Base-by-base conservation (phyloP, 1,140 invertebrate genomes). In the Diorhabda sublineata region DNA sequence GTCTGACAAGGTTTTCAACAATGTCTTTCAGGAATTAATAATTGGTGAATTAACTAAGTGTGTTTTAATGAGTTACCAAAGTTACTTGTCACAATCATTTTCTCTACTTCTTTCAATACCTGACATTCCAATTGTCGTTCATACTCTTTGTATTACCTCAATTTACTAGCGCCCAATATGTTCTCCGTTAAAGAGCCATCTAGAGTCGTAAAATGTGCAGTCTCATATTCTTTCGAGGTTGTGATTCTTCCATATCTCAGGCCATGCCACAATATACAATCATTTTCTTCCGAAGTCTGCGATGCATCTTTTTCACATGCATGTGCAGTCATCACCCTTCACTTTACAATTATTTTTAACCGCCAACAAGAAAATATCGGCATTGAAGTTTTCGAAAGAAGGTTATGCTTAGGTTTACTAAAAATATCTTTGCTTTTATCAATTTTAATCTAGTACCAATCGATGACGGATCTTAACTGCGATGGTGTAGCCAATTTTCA, bases 221-320 rank as follows among this genome's bases (percentile, higher is more conserved):
- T 75, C 74, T 82, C 78, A 75, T 81, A 74, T 2, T 77, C 5
- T 67, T 77, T 79, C 3, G 81, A 82, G 47, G 80, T 80, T 44
- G 81, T 82, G 5, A 82, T 71, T 71, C 80, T 61, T 2, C 77
- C 79, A 71, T 78, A 79, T 42, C 79, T 47, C 3, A 82, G 67
- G 67, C 75, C 74, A 76, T 77, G 70, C 81, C 79, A 83, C 2
- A 76, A 8, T 43, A 11, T 2, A 66, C 76, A 7, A 4, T 69
- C 44, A 47, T 58, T 45, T 65, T 69, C 62, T 4, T 70, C 57
- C 61, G n/a, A 58, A n/a, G 79, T 79, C 62, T 11, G 4, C 44
- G 62, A 52, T 73, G 71, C 75, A 44, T 66, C 66, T 72, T 71
- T 9, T 63, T 63, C 4, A 41, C 73, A 69, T 62, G 57, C 59